phyloP scores from a whole-genome alignment of 2,113 vertebrate genomes.

The Hippocampus comes region DNA sequence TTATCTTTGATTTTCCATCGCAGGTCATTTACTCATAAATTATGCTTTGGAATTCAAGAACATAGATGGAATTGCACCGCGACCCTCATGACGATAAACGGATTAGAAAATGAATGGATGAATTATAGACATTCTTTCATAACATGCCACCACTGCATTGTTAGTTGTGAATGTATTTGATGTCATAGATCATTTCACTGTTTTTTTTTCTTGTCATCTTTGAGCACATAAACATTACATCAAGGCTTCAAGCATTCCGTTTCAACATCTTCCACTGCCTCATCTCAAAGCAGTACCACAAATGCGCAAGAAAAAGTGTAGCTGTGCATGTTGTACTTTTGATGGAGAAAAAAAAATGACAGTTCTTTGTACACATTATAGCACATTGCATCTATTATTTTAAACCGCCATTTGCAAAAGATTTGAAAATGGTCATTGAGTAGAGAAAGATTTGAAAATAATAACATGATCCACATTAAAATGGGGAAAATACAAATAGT shows the following conservation, averaged over 20 bases:
- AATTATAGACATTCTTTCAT: not conserved
- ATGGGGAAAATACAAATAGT: constrained; percentile 20
- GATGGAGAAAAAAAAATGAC: not conserved
- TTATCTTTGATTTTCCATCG: too few species aligned
- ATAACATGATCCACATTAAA: constrained; percentile 16
- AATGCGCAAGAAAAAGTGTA: not conserved
- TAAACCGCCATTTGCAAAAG: not conserved
- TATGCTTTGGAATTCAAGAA: too few species aligned
- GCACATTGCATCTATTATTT: not conserved
- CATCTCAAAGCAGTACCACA: constrained; percentile 8
- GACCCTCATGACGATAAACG: too few species aligned
- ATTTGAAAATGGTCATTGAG: constrained; percentile 9
- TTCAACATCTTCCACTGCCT: constrained; percentile 26
- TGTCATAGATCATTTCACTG: constrained; percentile 19
- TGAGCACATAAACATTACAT: constrained; percentile 17
- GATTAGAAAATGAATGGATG: too few species aligned
- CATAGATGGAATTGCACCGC: too few species aligned
- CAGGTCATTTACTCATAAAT: too few species aligned
- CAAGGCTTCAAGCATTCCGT: constrained; percentile 19
- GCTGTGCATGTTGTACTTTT: not conserved
- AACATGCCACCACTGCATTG: not conserved
- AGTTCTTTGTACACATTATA: not conserved
- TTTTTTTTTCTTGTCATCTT: constrained; percentile 4
- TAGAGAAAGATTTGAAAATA: constrained; percentile 23
- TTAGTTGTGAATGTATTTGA: constrained; percentile 21